Evolutionary conservation across 2,797 vertebrate genomes (phyloP).

Genomic region (Gadopsis bispinosus): DNA sequence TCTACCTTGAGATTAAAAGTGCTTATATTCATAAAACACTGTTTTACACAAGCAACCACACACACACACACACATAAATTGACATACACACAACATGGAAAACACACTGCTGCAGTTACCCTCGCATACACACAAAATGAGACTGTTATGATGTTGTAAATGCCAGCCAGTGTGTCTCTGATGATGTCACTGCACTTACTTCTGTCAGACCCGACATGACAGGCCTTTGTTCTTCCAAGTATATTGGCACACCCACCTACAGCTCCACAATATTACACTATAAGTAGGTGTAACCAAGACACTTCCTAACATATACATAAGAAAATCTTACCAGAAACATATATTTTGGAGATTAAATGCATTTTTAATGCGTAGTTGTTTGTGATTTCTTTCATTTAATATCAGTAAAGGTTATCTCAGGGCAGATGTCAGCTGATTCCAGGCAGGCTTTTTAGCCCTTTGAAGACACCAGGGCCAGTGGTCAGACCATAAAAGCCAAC

Average conservation of each 20-base stretch:
- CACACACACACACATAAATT: slow-evolving; percentile 17
- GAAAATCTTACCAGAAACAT: not conserved
- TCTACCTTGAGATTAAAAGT: slow-evolving; percentile 40
- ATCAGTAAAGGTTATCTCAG: slow-evolving; percentile 38
- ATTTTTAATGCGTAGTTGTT: slow-evolving; percentile 17
- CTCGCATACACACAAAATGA: slow-evolving; percentile 5
- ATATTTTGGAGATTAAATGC: not conserved
- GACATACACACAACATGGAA: not conserved
- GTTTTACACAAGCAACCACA: slow-evolving; percentile 13
- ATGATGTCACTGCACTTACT: slow-evolving; percentile 60
- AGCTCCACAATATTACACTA: not conserved
- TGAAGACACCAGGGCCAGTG: slow-evolving; percentile 47
- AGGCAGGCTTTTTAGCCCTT: slow-evolving; percentile 34
- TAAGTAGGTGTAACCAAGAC: not conserved
- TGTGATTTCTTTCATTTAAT: slow-evolving; percentile 6
- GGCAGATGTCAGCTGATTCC: slow-evolving; percentile 40
- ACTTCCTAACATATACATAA: not conserved
- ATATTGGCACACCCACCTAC: not conserved
- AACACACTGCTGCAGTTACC: slow-evolving; percentile 9
- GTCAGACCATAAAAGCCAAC: slow-evolving; percentile 68
- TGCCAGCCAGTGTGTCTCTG: slow-evolving; percentile 32
- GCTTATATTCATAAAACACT: not conserved
- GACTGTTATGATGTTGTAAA: slow-evolving; percentile 54
- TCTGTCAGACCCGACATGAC: slow-evolving; percentile 34
- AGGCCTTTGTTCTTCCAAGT: slow-evolving; percentile 40